These are phyloP conservation scores for Tanaodytes sp. DNA, from an alignment of 2,888 invertebrate genomes.

Conservation along the genomic window DNA sequence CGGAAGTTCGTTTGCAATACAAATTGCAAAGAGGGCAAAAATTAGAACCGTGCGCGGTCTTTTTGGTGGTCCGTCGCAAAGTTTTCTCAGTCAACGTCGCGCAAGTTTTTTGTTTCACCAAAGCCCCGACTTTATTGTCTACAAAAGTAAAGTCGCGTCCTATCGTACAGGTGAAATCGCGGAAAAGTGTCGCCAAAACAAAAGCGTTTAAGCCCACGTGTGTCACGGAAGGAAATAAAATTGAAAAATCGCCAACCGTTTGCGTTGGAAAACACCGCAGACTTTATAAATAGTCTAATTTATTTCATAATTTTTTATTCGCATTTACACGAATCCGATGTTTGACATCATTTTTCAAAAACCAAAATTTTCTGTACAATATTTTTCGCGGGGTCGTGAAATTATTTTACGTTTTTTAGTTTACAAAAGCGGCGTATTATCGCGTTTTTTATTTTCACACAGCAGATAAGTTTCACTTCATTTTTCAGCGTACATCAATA, in stretches of 20 bases:
- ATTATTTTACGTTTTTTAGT: no score
- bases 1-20: constrained; percentile 32
- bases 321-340: no score
- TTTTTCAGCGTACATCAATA: no score
- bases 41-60: constrained; percentile 8
- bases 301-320: no score
- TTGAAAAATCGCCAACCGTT: constrained; percentile 40
- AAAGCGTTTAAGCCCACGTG: constrained; percentile 32
- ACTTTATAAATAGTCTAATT: constrained; percentile 27
- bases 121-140: constrained; percentile 34
- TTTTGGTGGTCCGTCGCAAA: constrained; percentile 20
- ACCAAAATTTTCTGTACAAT: no score
- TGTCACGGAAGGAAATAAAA: constrained; percentile 30
- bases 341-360: no score
- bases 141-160: constrained; percentile 30
- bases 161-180: constrained; percentile 33
- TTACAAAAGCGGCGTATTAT: no score
- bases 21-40: constrained; percentile 17
- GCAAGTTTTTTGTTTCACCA: constrained; percentile 30
- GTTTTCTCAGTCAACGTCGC: constrained; percentile 37
- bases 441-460: no score
- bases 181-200: constrained; percentile 31
- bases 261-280: constrained; percentile 7
- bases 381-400: no score
- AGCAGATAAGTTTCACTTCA: no score